These are phyloP conservation scores for Teinopalpus imperialis DNA, from an alignment of 2,888 invertebrate species.

Conservation along the genomic window DNA sequence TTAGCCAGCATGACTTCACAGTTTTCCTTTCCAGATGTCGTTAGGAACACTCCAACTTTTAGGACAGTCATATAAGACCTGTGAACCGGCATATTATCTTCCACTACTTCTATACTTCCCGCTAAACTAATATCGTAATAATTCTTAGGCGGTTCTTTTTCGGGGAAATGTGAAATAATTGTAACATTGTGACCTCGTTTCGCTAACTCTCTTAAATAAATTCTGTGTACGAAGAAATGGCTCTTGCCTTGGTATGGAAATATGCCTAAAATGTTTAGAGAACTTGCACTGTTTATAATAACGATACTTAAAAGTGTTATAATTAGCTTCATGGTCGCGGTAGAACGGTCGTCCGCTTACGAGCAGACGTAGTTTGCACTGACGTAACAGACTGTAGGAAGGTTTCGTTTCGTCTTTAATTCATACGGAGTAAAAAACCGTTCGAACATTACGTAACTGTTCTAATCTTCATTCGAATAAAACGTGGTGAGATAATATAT, in stretches of 20 bases:
- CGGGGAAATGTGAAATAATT: constrained; percentile 84
- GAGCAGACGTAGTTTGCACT: constrained; percentile 12
- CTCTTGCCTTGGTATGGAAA: constrained; percentile 87
- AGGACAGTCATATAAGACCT: constrained; percentile 47
- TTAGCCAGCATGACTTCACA: constrained; percentile 62
- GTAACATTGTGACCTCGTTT: constrained; percentile 85
- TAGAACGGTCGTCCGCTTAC: constrained; percentile 16
- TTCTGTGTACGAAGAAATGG: constrained; percentile 85
- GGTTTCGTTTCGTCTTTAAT: too few relatives aligned
- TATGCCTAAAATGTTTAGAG: constrained; percentile 82
- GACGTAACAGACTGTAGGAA: constrained; percentile 4
- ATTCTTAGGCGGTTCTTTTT: constrained; percentile 65
- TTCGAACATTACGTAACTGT: too few relatives aligned
- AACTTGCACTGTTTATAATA: constrained; percentile 34
- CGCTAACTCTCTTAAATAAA: constrained; percentile 82
- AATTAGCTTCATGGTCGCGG: constrained; percentile 40
- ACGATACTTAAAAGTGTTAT: constrained; percentile 35
- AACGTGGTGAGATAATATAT: too few relatives aligned
- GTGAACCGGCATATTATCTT: constrained; percentile 44
- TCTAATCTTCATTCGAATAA: too few relatives aligned
- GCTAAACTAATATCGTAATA: constrained; percentile 83
- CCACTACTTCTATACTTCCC: constrained; percentile 43
- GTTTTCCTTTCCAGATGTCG: constrained; percentile 44
- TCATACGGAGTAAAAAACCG: too few relatives aligned
- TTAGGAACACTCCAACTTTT: constrained; percentile 38